These are phyloP conservation scores for Xanthorhoe spadicearia DNA, from an alignment of 2,888 invertebrate genomes.

Conservation along the genomic window DNA sequence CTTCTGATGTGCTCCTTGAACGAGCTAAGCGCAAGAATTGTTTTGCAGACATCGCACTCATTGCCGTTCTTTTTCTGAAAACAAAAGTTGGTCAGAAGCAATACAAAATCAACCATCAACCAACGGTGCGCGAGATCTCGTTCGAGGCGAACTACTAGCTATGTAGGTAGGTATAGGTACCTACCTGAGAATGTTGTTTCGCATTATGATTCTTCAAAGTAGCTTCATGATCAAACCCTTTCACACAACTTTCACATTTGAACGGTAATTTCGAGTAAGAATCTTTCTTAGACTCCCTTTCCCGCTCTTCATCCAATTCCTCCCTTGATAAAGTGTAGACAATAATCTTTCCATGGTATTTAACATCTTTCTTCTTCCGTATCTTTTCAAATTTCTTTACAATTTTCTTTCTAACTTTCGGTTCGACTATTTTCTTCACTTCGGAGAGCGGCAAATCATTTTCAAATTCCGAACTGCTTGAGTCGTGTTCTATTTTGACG, in stretches of 20 bases:
- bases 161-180: neutral
- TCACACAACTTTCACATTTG: constrained; percentile 67
- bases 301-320: constrained; percentile 62
- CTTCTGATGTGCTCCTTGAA: constrained; percentile 64
- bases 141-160: too few species aligned
- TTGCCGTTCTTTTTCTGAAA: constrained; percentile 54
- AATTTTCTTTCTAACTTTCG: constrained; percentile 11
- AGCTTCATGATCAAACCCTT: constrained; percentile 67
- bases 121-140: too few species aligned
- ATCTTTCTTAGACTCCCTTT: constrained; percentile 51
- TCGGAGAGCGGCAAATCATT: constrained; percentile 52
- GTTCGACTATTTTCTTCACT: constrained; percentile 40
- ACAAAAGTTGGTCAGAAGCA: too few species aligned
- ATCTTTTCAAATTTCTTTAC: neutral
- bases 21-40: constrained; percentile 60
- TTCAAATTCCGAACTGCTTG: constrained; percentile 51
- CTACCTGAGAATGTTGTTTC: constrained; percentile 63
- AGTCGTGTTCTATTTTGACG: constrained; percentile 59
- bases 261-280: constrained; percentile 64
- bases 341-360: constrained; percentile 63
- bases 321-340: constrained; percentile 53
- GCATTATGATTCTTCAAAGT: constrained; percentile 62
- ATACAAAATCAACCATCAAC: too few species aligned
- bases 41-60: constrained; percentile 65
- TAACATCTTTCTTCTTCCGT: constrained; percentile 31